Evolutionary conservation across 1,140 invertebrate genomes (phyloP).

Genomic region (Neoseiulus cucumeris): DNA sequence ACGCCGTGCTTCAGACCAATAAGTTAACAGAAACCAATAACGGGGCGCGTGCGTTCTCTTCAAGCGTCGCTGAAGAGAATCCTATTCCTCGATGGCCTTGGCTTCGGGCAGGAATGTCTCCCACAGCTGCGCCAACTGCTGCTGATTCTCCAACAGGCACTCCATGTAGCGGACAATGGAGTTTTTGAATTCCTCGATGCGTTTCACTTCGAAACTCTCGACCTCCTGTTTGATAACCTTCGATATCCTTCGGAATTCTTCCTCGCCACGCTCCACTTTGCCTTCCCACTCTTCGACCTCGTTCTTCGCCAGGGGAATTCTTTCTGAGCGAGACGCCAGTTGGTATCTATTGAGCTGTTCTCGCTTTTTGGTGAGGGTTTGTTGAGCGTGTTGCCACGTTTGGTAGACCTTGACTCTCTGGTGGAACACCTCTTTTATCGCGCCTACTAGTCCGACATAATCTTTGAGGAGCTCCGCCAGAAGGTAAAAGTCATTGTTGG

Average conservation of each 20-base stretch:
- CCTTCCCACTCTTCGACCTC: slow-evolving; percentile 91
- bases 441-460: slow-evolving; percentile 73
- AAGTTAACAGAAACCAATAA: not conserved
- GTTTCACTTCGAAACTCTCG: slow-evolving; percentile 66
- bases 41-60: not conserved
- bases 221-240: slow-evolving; percentile 88
- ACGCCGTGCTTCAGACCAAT: not conserved
- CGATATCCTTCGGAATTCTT: slow-evolving; percentile 90
- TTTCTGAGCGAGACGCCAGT: slow-evolving; percentile 62
- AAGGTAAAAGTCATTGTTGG: slow-evolving; percentile 81
- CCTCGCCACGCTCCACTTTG: slow-evolving; percentile 83
- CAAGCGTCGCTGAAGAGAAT: not conserved
- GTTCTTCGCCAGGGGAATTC: slow-evolving; percentile 59
- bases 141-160: slow-evolving; percentile 77
- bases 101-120: slow-evolving; percentile 35
- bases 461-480: slow-evolving; percentile 84
- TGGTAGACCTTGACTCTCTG: slow-evolving; percentile 94
- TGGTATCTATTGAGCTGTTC: slow-evolving; percentile 83
- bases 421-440: slow-evolving; percentile 93
- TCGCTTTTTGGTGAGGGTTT: slow-evolving; percentile 77
- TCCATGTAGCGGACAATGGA: slow-evolving; percentile 79
- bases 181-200: slow-evolving; percentile 73
- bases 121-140: slow-evolving; percentile 41
- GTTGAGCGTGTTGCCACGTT: slow-evolving; percentile 89
- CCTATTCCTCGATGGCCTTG: slow-evolving; percentile 26